phyloP scores from a whole-genome alignment of 1,140 invertebrate species.

The Neodiprion pinetum region DNA sequence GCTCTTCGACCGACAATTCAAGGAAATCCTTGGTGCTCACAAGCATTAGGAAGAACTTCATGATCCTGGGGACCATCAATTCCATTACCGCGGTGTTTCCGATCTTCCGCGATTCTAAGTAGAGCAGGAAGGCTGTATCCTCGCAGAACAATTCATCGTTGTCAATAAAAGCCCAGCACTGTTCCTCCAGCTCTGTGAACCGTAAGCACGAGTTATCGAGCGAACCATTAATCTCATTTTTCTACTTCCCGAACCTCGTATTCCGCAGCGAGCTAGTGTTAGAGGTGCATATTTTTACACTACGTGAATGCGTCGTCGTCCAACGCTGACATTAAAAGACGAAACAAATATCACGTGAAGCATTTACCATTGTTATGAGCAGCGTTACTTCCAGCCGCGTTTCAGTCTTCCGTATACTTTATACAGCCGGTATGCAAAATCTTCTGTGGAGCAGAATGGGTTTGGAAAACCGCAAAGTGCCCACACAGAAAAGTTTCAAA shows the following conservation, averaged over 20 bases:
- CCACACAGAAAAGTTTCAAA: not conserved
- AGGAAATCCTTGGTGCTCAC: constrained; percentile 76
- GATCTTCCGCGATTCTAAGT: constrained; percentile 65
- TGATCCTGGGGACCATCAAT: constrained; percentile 75
- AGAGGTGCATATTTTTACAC: no score
- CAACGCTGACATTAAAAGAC: not conserved
- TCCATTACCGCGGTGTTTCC: constrained; percentile 69
- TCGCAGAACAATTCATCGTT: constrained; percentile 72
- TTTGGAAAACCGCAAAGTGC: not conserved
- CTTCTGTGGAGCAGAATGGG: not conserved
- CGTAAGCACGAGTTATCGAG: constrained; percentile 18
- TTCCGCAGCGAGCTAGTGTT: no score
- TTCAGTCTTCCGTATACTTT: not conserved
- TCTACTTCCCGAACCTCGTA: no score
- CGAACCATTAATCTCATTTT: not conserved
- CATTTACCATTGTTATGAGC: not conserved
- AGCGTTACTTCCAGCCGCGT: no score
- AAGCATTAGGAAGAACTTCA: constrained; percentile 74
- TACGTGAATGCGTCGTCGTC: no score
- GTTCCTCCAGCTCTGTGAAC: constrained; percentile 71
- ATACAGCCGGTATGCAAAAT: not conserved
- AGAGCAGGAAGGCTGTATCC: constrained; percentile 73
- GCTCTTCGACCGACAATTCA: constrained; percentile 67
- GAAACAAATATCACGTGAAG: not conserved
- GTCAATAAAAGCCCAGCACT: constrained; percentile 76